These are phyloP conservation scores for Caenorhabditis macrosperma DNA, from an alignment of 2,888 invertebrate species.

Conservation along the genomic window DNA sequence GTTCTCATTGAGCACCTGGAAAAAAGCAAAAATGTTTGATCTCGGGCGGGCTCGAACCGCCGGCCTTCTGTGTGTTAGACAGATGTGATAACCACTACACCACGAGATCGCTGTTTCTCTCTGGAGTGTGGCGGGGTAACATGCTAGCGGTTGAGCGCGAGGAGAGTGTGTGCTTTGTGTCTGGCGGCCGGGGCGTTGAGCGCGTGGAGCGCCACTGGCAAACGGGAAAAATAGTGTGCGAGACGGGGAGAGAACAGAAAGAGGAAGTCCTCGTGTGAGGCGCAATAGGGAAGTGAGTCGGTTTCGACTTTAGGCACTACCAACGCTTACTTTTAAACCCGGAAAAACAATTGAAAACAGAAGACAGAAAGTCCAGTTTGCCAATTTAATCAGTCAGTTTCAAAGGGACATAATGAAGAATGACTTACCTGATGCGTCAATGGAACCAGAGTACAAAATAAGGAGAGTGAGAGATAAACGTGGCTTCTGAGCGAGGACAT, in stretches of 20 bases:
- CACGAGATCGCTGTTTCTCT: slow-evolving; percentile 28
- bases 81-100: slow-evolving; percentile 53
- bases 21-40: slow-evolving; percentile 61
- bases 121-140: not conserved
- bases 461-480: slow-evolving; percentile 17
- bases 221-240: not conserved
- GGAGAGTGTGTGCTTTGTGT: no score
- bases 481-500: slow-evolving; percentile 52
- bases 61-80: slow-evolving; percentile 77
- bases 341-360: slow-evolving; percentile 1
- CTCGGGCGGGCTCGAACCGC: slow-evolving; percentile 79
- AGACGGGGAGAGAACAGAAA: not conserved
- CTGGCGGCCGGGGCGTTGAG: not conserved
- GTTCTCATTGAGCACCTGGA: slow-evolving; percentile 66
- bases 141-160: not conserved
- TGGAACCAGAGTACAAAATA: slow-evolving; percentile 35
- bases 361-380: not conserved
- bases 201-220: not conserved
- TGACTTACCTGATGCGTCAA: slow-evolving; percentile 33
- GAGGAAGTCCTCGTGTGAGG: not conserved
- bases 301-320: no score
- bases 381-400: not conserved
- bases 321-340: no score
- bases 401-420: no score
- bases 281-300: no score